Conservation (phyloP, 2,113 vertebrate genomes). For the Phrynosoma blainvillii region DNA sequence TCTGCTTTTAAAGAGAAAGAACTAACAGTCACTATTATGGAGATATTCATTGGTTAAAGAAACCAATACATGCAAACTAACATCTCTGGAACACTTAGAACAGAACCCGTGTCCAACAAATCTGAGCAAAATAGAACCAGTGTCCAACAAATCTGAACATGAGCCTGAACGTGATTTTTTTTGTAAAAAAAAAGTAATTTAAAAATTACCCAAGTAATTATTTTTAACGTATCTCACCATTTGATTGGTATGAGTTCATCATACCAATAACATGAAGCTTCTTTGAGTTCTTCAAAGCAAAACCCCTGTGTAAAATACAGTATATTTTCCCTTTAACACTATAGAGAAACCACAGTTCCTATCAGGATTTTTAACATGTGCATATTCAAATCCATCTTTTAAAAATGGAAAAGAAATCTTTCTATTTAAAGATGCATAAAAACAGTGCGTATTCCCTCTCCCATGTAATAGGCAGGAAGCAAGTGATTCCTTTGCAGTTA, state of each 20-base stretch:
- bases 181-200: slow-evolving; percentile 48
- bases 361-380: not conserved
- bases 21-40: slow-evolving; percentile 64
- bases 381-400: slow-evolving; percentile 37
- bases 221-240: slow-evolving; percentile 50
- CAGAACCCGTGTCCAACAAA: not conserved
- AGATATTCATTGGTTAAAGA: slow-evolving; percentile 66
- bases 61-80: slow-evolving; percentile 78
- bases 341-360: slow-evolving; percentile 40
- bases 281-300: slow-evolving; percentile 63
- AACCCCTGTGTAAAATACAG: slow-evolving; percentile 56
- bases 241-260: slow-evolving; percentile 57
- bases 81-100: slow-evolving; percentile 76
- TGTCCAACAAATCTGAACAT: slow-evolving; percentile 68
- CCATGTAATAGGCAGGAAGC: slow-evolving; percentile 10
- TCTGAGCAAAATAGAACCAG: slow-evolving; percentile 68
- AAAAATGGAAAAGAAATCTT: slow-evolving; percentile 53
- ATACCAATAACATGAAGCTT: slow-evolving; percentile 70
- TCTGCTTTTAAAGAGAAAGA: slow-evolving; percentile 64
- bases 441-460: slow-evolving; percentile 38
- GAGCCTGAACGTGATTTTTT: slow-evolving; percentile 46
- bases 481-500: slow-evolving; percentile 51
- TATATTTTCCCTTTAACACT: slow-evolving; percentile 18
- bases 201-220: slow-evolving; percentile 61
- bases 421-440: slow-evolving; percentile 51